Percentiles rank a stretch among this genome's conserved stretches.
phyloP scores from a whole-genome alignment of 2,797 vertebrate species.

The Cercopithecus hamlyni region DNA sequence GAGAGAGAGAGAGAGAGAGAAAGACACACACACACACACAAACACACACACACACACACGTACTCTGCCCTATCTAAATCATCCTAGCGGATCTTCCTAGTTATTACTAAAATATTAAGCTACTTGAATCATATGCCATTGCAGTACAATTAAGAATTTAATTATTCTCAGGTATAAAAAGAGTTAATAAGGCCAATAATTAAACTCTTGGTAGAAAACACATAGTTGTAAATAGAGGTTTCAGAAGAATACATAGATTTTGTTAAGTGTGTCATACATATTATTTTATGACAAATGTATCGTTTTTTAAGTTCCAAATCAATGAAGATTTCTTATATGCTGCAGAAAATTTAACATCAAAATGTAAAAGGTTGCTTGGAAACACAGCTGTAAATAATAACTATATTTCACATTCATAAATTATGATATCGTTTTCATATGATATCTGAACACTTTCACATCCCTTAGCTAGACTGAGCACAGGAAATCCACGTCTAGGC shows the following conservation, averaged over 20 bases:
- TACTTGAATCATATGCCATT: not conserved
- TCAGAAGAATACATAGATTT: constrained; percentile 2
- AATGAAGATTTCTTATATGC: not conserved
- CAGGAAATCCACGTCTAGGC: not conserved
- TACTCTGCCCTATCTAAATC: not conserved
- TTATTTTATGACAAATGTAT: not conserved
- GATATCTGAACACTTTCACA: not conserved
- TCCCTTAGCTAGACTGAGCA: not conserved
- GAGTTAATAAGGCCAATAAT: not conserved
- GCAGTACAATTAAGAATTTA: not conserved
- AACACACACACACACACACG: no score
- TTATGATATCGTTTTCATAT: not conserved
- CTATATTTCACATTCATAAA: not conserved
- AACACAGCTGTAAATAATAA: not conserved
- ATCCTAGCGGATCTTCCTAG: not conserved
- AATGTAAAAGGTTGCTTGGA: constrained; percentile 1
- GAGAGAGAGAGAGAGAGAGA: not conserved
- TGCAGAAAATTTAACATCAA: not conserved
- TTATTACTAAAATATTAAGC: not conserved
- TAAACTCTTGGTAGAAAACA: not conserved
- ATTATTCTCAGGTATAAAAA: not conserved
- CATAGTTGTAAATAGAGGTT: not conserved
- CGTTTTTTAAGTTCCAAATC: not conserved
- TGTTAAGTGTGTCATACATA: not conserved
- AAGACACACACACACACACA: no score